Evolutionary conservation across 2,888 invertebrate species (phyloP).

Genomic region (Amphipyra berbera): DNA sequence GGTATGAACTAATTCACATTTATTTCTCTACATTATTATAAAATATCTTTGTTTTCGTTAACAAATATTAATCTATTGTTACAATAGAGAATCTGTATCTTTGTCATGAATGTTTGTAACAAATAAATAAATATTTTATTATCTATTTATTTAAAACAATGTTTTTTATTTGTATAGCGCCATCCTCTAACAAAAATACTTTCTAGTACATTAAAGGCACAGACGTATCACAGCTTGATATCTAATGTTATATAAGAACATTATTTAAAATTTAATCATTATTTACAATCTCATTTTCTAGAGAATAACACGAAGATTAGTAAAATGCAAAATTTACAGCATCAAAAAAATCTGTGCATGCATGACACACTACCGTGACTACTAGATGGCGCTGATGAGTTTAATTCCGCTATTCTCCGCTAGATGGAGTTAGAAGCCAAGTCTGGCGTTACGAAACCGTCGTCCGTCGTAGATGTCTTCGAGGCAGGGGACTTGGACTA

Average conservation of each 20-base stretch:
- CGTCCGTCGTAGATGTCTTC: conserved; percentile 87
- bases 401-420: conserved; percentile 67
- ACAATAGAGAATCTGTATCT: conserved; percentile 50
- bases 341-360: conserved; percentile 73
- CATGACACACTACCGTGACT: conserved; percentile 66
- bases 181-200: conserved; percentile 74
- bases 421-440: conserved; percentile 84
- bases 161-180: conserved; percentile 77
- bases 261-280: conserved; percentile 66
- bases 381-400: conserved; percentile 78
- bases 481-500: conserved; percentile 93
- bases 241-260: conserved; percentile 73
- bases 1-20: conserved; percentile 72
- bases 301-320: conserved; percentile 51
- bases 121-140: conserved; percentile 73
- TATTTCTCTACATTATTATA: conserved; percentile 54
- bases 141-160: conserved; percentile 63
- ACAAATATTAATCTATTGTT: conserved; percentile 47
- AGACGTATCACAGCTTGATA: conserved; percentile 88
- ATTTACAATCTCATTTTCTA: conserved; percentile 65
- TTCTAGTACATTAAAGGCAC: conserved; percentile 83
- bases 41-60: conserved; percentile 50
- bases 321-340: conserved; percentile 54
- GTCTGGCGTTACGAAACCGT: conserved; percentile 86
- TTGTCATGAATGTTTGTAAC: conserved; percentile 59